Conservation (phyloP, 2,888 invertebrate genomes). For the Harpagoxenus sublaevis region DNA sequence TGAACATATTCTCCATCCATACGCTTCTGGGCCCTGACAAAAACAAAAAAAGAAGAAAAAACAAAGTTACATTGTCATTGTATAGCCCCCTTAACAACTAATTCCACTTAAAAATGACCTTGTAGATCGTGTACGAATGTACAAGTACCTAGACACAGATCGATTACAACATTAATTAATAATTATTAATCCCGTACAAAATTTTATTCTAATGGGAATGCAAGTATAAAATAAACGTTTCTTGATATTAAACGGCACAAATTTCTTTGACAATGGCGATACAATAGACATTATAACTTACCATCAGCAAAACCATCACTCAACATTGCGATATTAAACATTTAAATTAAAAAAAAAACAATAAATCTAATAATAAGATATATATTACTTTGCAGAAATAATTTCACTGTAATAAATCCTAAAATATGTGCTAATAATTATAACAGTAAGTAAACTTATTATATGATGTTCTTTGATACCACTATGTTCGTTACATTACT, state of each 20-base stretch:
- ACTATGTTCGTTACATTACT: slow-evolving; percentile 78
- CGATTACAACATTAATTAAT: slow-evolving; percentile 18
- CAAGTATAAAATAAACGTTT: not conserved
- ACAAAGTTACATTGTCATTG: slow-evolving; percentile 77
- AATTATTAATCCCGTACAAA: not conserved
- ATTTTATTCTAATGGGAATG: not conserved
- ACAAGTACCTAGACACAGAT: slow-evolving; percentile 43
- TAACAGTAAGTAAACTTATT: slow-evolving; percentile 54
- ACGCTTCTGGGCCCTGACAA: slow-evolving; percentile 91
- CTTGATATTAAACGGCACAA: slow-evolving; percentile 9
- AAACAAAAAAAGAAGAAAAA: slow-evolving; percentile 74
- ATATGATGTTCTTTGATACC: slow-evolving; percentile 53
- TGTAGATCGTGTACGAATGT: slow-evolving; percentile 42
- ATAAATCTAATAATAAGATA: slow-evolving; percentile 64
- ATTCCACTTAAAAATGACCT: slow-evolving; percentile 69
- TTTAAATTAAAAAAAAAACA: slow-evolving; percentile 57
- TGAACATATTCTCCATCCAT: slow-evolving; percentile 95
- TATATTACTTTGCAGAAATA: slow-evolving; percentile 40
- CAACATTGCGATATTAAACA: slow-evolving; percentile 53
- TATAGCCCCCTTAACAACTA: slow-evolving; percentile 47
- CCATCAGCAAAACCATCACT: slow-evolving; percentile 63
- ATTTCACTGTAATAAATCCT: slow-evolving; percentile 48
- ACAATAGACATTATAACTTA: slow-evolving; percentile 51
- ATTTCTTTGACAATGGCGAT: not conserved
- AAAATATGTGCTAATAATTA: slow-evolving; percentile 29